Evolutionary conservation across 2,797 vertebrate genomes (phyloP).

Genomic region (Falco peregrinus): DNA sequence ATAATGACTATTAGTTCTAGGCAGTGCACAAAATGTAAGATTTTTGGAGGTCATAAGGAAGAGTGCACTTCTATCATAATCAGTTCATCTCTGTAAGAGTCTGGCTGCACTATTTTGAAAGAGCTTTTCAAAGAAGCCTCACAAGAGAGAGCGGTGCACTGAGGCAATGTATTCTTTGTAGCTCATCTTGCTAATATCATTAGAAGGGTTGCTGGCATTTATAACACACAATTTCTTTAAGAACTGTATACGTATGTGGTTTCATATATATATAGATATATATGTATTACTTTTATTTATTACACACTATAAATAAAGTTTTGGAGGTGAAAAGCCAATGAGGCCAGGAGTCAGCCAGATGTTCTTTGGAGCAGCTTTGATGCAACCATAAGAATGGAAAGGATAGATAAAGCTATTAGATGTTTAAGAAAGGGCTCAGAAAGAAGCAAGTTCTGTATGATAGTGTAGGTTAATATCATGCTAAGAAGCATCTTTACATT

Average conservation of each 20-base stretch:
- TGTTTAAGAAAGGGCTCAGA: neutral
- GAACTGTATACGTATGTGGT: neutral
- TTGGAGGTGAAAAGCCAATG: neutral
- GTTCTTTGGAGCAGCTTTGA: neutral
- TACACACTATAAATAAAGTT: neutral
- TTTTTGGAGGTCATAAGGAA: neutral
- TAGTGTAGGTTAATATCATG: neutral
- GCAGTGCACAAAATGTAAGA: neutral
- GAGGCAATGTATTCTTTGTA: neutral
- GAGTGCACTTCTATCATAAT: neutral
- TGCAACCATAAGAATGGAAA: neutral
- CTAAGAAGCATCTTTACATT: neutral
- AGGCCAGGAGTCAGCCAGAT: neutral
- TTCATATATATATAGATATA: rapidly evolving
- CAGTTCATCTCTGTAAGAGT: neutral
- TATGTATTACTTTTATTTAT: neutral
- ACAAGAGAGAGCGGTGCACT: neutral
- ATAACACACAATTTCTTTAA: neutral
- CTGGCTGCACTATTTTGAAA: neutral
- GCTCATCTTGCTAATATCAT: neutral
- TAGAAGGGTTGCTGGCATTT: neutral
- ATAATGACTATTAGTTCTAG: neutral
- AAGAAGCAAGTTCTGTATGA: neutral
- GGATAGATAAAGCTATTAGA: neutral
- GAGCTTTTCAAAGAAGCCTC: neutral